Percentiles rank a stretch among this genome's conserved stretches.
Conservation (phyloP, 2,113 vertebrate species). For the Nibea coibor region DNA sequence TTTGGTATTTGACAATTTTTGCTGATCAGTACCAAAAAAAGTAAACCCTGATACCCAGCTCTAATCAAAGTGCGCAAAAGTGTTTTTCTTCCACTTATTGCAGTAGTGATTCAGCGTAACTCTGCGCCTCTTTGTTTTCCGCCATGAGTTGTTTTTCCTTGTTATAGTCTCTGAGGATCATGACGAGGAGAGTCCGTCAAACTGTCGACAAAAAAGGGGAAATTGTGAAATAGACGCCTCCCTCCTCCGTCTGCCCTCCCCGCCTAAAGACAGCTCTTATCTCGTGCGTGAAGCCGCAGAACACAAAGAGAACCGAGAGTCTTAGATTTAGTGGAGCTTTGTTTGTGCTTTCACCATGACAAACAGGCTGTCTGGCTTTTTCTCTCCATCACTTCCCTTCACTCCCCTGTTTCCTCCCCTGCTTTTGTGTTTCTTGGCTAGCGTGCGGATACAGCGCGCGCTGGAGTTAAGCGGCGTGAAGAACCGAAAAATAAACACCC, state of each 20-base stretch:
- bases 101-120: neutral
- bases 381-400: constrained; percentile 30
- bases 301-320: constrained; percentile 26
- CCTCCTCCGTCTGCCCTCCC: constrained; percentile 8
- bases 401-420: neutral
- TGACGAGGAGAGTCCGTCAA: no score
- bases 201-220: neutral
- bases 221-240: constrained; percentile 13
- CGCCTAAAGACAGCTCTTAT: constrained; percentile 27
- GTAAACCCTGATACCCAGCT: neutral
- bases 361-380: constrained; percentile 40
- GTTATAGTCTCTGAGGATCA: no score
- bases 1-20: neutral
- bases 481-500: neutral
- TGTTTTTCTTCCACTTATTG: neutral
- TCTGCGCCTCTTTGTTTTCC: neutral
- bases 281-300: constrained; percentile 52
- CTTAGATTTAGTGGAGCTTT: constrained; percentile 8
- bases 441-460: neutral
- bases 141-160: neutral
- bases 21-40: neutral
- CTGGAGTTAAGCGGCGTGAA: neutral
- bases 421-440: constrained; percentile 12
- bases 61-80: neutral
- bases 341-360: constrained; percentile 43